A percentile compares a stretch with the other conserved stretches of the same genome.
Conservation (phyloP, 1,140 invertebrate species). For the Ceratitis capitata region DNA sequence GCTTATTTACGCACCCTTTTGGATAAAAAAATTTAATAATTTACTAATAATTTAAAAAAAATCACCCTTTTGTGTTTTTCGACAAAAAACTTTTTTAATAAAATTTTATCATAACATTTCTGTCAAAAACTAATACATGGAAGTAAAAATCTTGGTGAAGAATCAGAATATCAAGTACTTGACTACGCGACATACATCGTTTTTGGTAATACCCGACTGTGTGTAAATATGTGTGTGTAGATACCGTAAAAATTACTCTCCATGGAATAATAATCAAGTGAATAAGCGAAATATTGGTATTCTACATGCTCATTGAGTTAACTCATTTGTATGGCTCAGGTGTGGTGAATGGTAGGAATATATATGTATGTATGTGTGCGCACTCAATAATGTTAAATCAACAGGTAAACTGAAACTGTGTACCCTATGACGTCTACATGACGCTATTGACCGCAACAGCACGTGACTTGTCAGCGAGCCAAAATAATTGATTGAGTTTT, state of each 20-base stretch:
- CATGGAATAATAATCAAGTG: neutral
- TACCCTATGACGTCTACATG: neutral
- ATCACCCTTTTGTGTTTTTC: too few relatives aligned
- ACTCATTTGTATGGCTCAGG: neutral
- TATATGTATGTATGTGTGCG: neutral
- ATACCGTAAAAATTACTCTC: neutral
- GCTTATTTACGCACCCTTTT: too few relatives aligned
- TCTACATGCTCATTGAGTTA: neutral
- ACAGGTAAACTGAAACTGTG: neutral
- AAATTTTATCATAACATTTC: neutral
- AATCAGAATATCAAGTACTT: neutral
- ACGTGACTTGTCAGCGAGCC: slow-evolving; percentile 12
- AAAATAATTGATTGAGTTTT: neutral
- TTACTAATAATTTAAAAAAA: too few relatives aligned
- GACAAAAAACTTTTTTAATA: too few relatives aligned
- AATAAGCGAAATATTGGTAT: neutral
- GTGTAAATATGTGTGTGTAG: neutral
- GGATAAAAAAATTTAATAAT: too few relatives aligned
- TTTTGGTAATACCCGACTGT: neutral
- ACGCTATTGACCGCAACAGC: neutral
- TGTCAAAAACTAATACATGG: neutral
- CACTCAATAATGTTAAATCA: neutral
- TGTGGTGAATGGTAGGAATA: neutral
- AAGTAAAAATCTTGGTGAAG: neutral
- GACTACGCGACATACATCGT: neutral